Evolutionary conservation across 2,888 invertebrate genomes (phyloP), one percentile per base, ranked within the genome.

Genomic region (Frankliniella intonsa): DNA sequence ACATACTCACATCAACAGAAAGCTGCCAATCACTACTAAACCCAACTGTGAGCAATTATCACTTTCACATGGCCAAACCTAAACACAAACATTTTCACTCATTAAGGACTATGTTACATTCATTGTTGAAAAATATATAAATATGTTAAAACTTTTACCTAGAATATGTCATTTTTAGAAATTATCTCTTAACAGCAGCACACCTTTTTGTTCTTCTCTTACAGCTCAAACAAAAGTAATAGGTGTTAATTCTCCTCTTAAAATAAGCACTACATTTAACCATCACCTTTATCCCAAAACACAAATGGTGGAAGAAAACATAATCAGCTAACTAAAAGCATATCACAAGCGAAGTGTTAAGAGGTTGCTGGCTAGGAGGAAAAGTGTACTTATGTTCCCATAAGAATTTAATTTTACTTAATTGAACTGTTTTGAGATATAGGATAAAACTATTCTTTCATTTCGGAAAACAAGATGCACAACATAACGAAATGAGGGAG

Each of bases 81-180:
- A 69, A n/a, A 76, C 69, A 76, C 69, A 76, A 22, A 22, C 69
- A 22, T 22, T n/a, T 22, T 69, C 22, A 22, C 25, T 25, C 25
- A 8, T 76, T 11, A 76, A 25, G 25, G 69, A 76, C 25, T 25
- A 76, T 22, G 22, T 22, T 25, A 76, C 69, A 69, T n/a, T 69
- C n/a, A 22, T 22, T 69, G 69, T 69, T 38, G 5, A 38, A 69
- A 69, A 69, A 69, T 25, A 69, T 69, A 76, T 76, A 76, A 76
- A 76, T 76, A 76, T 76, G 69, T 76, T 76, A 76, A 76, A 25
- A 76, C n/a, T n/a, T n/a, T 69, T 76, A 25, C 22, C 9, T 22
- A 25, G 22, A 25, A 12, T 10, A 76, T 76, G 25, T 76, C 22
- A 25, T 76, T 22, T 12, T 22, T 76, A 5, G 5, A 10, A 1